A percentile compares a stretch with the other conserved stretches of the same genome.
phyloP scores from a whole-genome alignment of 2,113 vertebrate genomes.

The Phaethon lepturus region DNA sequence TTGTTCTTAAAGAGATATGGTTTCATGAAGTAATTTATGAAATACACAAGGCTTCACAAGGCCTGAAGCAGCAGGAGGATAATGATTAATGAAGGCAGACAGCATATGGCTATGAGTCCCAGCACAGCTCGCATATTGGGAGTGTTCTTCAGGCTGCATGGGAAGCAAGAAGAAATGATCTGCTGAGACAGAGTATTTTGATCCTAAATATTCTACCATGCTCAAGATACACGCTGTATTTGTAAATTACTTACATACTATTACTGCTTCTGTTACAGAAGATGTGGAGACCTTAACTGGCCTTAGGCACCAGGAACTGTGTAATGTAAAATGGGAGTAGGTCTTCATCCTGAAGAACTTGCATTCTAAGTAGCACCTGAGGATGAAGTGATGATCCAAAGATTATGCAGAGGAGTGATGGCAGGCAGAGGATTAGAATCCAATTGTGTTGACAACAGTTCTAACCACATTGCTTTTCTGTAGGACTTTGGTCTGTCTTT shows the following conservation, averaged over 20 bases:
- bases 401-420: background rate
- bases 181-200: background rate
- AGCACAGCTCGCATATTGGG: background rate
- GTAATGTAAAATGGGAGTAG: background rate
- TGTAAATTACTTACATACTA: background rate
- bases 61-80: constrained; percentile 1
- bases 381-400: background rate
- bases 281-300: background rate
- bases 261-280: background rate
- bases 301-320: background rate
- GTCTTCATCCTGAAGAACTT: background rate
- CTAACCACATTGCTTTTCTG: background rate
- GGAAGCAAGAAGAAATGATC: background rate
- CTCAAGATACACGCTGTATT: background rate
- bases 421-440: background rate
- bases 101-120: constrained; percentile 15
- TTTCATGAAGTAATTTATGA: constrained; percentile 40
- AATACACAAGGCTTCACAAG: background rate
- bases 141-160: background rate
- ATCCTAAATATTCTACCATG: background rate
- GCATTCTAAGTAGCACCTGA: background rate
- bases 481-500: background rate
- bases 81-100: constrained; percentile 58
- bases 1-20: constrained; percentile 10
- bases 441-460: background rate